These are phyloP conservation scores for Anastrepha obliqua DNA, from an alignment of 1,140 invertebrate genomes.

Conservation along the genomic window DNA sequence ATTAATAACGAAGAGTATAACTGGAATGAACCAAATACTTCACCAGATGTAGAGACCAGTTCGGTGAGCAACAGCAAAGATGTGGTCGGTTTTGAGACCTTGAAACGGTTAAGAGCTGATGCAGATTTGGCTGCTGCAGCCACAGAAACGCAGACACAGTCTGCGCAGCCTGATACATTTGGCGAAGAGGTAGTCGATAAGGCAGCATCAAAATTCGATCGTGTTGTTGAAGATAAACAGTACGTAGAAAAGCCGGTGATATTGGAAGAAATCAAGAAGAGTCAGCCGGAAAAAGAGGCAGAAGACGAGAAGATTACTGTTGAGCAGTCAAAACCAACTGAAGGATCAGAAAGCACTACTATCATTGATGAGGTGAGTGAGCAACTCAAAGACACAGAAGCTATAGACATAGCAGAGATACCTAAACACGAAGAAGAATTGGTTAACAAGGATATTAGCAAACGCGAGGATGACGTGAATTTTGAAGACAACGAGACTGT, in stretches of 20 bases:
- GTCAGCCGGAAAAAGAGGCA: constrained; percentile 59
- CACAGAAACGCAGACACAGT: constrained; percentile 56
- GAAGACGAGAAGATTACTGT: constrained; percentile 26
- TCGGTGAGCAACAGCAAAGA: constrained; percentile 70
- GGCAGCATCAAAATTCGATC: constrained; percentile 72
- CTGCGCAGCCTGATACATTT: constrained; percentile 58
- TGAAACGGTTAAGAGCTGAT: constrained; percentile 67
- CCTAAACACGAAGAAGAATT: constrained; percentile 32
- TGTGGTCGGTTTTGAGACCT: constrained; percentile 70
- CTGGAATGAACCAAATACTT: constrained; percentile 66
- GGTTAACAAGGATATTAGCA: constrained; percentile 42
- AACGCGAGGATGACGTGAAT: constrained; percentile 62
- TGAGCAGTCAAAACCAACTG: constrained; percentile 9
- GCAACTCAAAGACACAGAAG: constrained; percentile 61
- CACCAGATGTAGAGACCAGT: constrained; percentile 62
- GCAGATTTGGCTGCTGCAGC: constrained; percentile 33
- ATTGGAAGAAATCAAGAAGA: constrained; percentile 69
- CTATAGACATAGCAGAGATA: constrained; percentile 63
- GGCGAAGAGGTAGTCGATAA: constrained; percentile 68
- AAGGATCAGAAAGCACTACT: constrained; percentile 55
- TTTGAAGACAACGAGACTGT: constrained; percentile 75
- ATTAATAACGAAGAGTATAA: constrained; percentile 75
- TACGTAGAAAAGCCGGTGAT: constrained; percentile 74
- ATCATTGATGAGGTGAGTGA: constrained; percentile 50
- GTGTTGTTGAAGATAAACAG: constrained; percentile 72